These are phyloP conservation scores for Grammatotria lemairii DNA, from an alignment of 2,113 vertebrate species.

Conservation along the genomic window DNA sequence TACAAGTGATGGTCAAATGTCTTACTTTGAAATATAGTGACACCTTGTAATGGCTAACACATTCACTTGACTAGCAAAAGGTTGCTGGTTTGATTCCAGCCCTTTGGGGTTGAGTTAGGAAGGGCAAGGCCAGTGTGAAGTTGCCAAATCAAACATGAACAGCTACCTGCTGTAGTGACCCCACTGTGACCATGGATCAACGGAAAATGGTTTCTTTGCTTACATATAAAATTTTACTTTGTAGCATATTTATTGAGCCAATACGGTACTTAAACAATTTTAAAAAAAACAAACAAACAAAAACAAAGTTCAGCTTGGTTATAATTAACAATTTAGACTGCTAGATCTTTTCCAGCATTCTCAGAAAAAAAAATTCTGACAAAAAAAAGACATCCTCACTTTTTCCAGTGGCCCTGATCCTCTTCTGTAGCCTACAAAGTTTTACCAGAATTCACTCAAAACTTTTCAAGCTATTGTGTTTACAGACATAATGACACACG, in stretches of 20 bases:
- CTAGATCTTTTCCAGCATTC: background rate
- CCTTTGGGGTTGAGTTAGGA: background rate
- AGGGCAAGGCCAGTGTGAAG: background rate
- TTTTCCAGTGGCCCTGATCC: background rate
- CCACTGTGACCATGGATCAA: background rate
- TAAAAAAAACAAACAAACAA: too few species aligned
- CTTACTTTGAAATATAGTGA: background rate
- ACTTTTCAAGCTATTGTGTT: background rate
- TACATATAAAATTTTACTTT: background rate
- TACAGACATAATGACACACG: background rate
- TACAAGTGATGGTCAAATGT: slow-evolving; percentile 31
- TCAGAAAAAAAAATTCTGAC: background rate
- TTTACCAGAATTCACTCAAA: background rate
- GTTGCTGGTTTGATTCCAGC: background rate
- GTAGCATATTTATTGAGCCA: background rate
- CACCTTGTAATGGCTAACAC: background rate
- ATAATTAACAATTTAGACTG: background rate
- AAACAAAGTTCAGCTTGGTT: background rate
- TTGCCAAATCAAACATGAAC: background rate
- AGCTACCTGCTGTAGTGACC: background rate
- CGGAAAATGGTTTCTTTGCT: background rate
- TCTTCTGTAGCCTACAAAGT: background rate
- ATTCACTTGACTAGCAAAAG: background rate
- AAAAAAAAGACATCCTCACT: background rate
- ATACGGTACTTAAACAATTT: background rate